A percentile compares a stretch with the other conserved stretches of the same genome.
Conservation (phyloP, 2,797 vertebrate species). For the Pogoniulus pusillus region DNA sequence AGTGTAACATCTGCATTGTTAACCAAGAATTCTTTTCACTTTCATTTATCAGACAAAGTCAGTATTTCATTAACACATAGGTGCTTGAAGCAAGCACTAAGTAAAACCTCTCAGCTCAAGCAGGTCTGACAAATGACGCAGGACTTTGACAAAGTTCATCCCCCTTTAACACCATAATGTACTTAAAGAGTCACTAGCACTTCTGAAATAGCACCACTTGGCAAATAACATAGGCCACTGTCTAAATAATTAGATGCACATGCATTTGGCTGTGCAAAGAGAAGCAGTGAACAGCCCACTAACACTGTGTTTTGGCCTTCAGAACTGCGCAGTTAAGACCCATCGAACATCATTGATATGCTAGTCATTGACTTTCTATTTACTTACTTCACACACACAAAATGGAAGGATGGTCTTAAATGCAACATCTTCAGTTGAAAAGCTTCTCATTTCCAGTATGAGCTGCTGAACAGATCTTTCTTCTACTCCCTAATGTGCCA, state of each 20-base stretch:
- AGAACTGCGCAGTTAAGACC: neutral
- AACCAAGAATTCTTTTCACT: neutral
- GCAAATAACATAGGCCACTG: neutral
- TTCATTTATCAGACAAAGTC: neutral
- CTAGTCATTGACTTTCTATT: neutral
- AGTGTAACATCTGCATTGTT: neutral
- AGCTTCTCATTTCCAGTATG: neutral
- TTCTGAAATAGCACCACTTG: neutral
- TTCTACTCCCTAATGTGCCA: neutral
- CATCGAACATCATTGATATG: neutral
- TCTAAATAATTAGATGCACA: neutral
- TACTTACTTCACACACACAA: neutral
- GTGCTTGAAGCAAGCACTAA: neutral
- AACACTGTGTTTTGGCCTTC: neutral
- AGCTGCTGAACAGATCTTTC: neutral
- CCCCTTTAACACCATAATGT: neutral
- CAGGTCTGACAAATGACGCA: neutral
- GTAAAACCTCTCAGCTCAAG: neutral
- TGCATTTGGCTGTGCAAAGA: neutral
- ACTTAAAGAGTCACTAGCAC: neutral
- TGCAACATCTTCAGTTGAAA: neutral
- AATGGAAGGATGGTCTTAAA: neutral
- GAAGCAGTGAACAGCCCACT: neutral
- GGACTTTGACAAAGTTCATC: neutral
- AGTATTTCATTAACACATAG: neutral